Evolutionary conservation across 1,140 invertebrate species (phyloP).

Genomic region (Fopius arisanus): DNA sequence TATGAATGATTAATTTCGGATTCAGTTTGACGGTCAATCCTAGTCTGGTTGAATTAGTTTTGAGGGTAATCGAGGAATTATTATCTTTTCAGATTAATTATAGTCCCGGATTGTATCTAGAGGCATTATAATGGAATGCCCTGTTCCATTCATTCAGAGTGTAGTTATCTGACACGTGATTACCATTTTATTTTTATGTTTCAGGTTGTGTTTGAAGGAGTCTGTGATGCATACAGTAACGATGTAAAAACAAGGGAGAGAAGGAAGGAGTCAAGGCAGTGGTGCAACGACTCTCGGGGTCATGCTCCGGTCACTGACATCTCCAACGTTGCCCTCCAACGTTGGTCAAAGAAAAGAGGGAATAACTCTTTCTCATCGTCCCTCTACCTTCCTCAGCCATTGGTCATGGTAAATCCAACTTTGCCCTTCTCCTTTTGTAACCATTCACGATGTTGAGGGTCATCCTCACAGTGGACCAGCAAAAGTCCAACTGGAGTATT

Average conservation of each 20-base stretch:
- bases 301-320: slow-evolving; percentile 60
- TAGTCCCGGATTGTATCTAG: background rate
- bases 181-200: background rate
- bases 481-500: background rate
- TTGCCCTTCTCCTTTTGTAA: background rate
- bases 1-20: background rate
- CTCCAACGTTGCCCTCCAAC: slow-evolving; percentile 25
- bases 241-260: slow-evolving; percentile 20
- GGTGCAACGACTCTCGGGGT: slow-evolving; percentile 57
- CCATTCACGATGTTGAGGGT: background rate
- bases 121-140: background rate
- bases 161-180: background rate
- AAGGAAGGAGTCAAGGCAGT: slow-evolving; percentile 27
- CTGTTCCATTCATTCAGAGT: background rate
- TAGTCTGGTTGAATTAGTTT: background rate
- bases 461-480: background rate
- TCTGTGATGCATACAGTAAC: background rate
- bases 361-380: slow-evolving; percentile 40
- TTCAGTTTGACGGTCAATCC: background rate
- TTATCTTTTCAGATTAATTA: background rate
- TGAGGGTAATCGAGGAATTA: background rate
- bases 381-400: slow-evolving; percentile 20
- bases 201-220: slow-evolving; percentile 1
- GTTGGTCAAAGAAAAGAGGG: slow-evolving; percentile 22
- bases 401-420: slow-evolving; percentile 1